Conservation (phyloP, 2,888 invertebrate genomes). For the Chalcis sispes region DNA sequence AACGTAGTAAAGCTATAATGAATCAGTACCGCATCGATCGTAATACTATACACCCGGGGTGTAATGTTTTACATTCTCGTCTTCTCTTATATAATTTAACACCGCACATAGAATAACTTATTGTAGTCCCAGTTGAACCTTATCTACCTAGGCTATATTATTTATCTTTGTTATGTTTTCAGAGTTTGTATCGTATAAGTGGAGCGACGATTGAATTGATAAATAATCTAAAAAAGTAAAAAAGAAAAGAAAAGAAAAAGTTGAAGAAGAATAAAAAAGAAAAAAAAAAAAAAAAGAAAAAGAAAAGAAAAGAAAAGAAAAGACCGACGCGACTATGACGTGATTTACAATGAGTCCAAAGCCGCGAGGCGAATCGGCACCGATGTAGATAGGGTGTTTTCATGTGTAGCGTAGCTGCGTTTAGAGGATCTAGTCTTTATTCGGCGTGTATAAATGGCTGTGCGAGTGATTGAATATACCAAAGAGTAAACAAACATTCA, state of each 20-base stretch:
- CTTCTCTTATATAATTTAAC: slow-evolving; percentile 28
- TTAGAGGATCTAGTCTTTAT: slow-evolving; percentile 73
- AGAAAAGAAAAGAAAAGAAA: too few species aligned
- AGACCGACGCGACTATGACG: not conserved
- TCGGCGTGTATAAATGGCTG: slow-evolving; percentile 61
- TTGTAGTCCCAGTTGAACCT: slow-evolving; percentile 8
- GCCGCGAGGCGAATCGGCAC: slow-evolving; percentile 59
- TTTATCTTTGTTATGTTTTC: slow-evolving; percentile 57
- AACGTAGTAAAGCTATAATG: too few species aligned
- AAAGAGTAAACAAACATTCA: slow-evolving; percentile 23
- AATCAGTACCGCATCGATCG: not conserved
- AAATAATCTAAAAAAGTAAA: too few species aligned
- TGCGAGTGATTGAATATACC: slow-evolving; percentile 61
- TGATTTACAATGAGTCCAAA: slow-evolving; percentile 37
- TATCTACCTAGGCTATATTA: slow-evolving; percentile 36
- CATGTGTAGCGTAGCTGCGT: slow-evolving; percentile 73
- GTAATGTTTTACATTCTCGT: not conserved
- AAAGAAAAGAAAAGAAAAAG: too few species aligned
- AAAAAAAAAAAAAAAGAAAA: too few species aligned
- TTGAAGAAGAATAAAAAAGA: too few species aligned
- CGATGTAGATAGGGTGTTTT: slow-evolving; percentile 76
- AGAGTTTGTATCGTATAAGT: slow-evolving; percentile 45
- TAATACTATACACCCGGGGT: not conserved
- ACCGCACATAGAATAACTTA: slow-evolving; percentile 31
- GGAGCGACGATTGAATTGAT: too few species aligned